phyloP scores from a whole-genome alignment of 2,797 vertebrate species.

The Melopsittacus undulatus region DNA sequence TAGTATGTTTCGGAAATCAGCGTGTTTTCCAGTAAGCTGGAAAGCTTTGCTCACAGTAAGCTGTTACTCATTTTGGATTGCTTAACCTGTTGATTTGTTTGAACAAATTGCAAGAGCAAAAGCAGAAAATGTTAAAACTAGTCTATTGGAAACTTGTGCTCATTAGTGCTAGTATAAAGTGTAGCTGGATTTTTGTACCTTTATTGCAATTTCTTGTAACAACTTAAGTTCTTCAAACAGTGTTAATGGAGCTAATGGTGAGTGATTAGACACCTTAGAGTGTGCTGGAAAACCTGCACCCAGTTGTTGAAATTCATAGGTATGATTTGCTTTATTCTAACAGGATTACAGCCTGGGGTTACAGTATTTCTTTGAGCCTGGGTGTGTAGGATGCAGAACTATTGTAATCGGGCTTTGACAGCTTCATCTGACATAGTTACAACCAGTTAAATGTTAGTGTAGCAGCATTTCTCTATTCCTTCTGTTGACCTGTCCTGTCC shows the following conservation, averaged over 20 bases:
- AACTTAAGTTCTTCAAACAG: neutral
- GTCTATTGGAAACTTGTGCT: neutral
- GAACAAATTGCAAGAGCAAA: neutral
- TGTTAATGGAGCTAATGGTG: neutral
- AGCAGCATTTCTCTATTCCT: neutral
- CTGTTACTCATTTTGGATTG: neutral
- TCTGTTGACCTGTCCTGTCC: neutral
- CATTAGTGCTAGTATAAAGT: neutral
- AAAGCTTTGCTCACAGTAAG: neutral
- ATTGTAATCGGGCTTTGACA: neutral
- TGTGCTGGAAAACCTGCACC: neutral
- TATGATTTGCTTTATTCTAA: neutral
- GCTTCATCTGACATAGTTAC: neutral
- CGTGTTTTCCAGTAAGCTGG: neutral
- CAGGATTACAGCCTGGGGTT: neutral
- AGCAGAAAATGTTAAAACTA: neutral
- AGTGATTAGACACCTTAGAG: neutral
- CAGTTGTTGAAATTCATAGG: neutral
- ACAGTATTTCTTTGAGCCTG: neutral
- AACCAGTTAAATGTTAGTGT: neutral
- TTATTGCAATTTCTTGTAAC: neutral
- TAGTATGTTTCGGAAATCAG: neutral
- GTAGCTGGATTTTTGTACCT: neutral
- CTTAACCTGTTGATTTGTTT: slow-evolving; percentile 25
- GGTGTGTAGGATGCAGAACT: neutral